Evolutionary conservation across 2,113 vertebrate genomes (phyloP).

Genomic region (Oplegnathus fasciatus): DNA sequence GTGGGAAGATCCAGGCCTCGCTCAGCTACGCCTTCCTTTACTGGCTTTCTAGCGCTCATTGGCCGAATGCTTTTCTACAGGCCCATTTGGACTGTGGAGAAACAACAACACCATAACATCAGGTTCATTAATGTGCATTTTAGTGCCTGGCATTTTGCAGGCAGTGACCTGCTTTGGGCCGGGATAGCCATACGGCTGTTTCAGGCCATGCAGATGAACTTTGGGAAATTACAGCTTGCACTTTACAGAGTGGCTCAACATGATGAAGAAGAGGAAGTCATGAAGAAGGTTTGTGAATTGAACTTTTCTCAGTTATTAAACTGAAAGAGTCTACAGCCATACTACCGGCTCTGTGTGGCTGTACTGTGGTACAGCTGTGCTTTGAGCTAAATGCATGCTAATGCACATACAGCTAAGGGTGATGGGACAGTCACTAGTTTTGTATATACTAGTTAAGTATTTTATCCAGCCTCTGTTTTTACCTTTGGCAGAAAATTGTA

Average conservation of each 20-base stretch:
- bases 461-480: neutral
- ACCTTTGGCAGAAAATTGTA: neutral
- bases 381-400: too few relatives aligned
- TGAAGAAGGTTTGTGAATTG: constrained; percentile 66
- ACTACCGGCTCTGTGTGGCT: neutral
- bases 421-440: neutral
- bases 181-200: constrained; percentile 91
- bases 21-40: constrained; percentile 53
- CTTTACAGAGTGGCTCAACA: constrained; percentile 86
- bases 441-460: neutral
- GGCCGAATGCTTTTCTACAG: constrained; percentile 87
- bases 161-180: constrained; percentile 95
- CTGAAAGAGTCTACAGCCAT: neutral
- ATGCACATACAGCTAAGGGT: neutral
- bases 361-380: too few relatives aligned
- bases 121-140: constrained; percentile 92
- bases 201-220: constrained; percentile 84
- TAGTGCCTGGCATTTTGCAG: constrained; percentile 95
- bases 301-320: neutral
- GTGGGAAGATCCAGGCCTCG: constrained; percentile 38
- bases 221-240: constrained; percentile 88
- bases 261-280: constrained; percentile 65
- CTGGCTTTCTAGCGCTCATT: constrained; percentile 74
- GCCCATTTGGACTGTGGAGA: constrained; percentile 85
- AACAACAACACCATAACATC: constrained; percentile 83